Evolutionary conservation across 2,888 invertebrate genomes (phyloP), one percentile per base, ranked within the genome.

Genomic region (Bellardia bayeri): DNA sequence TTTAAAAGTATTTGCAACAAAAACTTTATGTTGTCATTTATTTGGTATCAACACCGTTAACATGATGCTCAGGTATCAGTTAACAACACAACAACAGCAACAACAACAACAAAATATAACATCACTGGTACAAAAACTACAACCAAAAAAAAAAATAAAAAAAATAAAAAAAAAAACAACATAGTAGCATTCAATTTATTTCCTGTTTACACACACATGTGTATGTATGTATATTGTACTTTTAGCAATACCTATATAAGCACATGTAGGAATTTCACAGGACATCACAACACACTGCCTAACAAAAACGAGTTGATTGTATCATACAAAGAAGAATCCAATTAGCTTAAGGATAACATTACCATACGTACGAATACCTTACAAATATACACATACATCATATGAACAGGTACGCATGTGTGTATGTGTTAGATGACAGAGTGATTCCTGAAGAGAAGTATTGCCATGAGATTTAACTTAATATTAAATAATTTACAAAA

Each of bases 331-430:
- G 75, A 49, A 76, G 71, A 80, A 87, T 83, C 83, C 83, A 87
- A 87, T 87, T 87, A 87, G 86, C 72, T 61, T 30, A 75, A 71
- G 75, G 80, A 80, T 72, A 75, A 76, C 33, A 56, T 83, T 80
- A 79, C 51, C 37, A 79, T 33, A 23, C 45, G 11, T 51, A 37
- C 61, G 16, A 68, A 58, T 45, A 64, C 4, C 54, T 54, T 7
- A 11, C 56, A 23, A 33, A 75, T 56, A 56, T 14, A 13, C 9
- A 33, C 14, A 66, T 16, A n/a, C 51, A 56, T 56, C 54, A 56
- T 3, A 16, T 4, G 7, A 16, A 56, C 54, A 16, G 8, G n/a
- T 30, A 16, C 56, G 56, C 64, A 11, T 30, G 42, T 45, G 30
- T 11, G 23, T 51, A 68, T 42, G 3, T 37, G 54, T 3, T 13